Conservation (phyloP, 1,140 invertebrate species). For the Epicauta chinensis region DNA sequence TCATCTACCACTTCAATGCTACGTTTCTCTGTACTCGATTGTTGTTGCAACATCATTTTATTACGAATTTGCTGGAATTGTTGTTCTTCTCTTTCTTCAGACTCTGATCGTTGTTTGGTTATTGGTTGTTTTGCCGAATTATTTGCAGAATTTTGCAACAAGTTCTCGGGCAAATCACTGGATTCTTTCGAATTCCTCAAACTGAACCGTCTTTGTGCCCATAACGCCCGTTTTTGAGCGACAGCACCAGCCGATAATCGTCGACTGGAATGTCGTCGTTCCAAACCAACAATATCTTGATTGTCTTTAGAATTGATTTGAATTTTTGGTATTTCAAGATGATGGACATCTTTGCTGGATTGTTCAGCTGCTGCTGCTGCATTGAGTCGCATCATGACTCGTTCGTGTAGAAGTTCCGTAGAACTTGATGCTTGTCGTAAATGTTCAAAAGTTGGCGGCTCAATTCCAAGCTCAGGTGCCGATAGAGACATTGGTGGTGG, state of each 20-base stretch:
- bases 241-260: constrained; percentile 31
- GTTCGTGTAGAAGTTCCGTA: constrained; percentile 71
- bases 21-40: constrained; percentile 27
- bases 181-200: constrained; percentile 36
- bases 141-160: constrained; percentile 13
- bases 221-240: constrained; percentile 27
- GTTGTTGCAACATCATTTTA: constrained; percentile 20
- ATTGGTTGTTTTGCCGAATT: constrained; percentile 18
- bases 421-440: constrained; percentile 70
- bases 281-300: constrained; percentile 25
- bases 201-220: constrained; percentile 37
- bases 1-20: constrained; percentile 31
- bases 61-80: constrained; percentile 29
- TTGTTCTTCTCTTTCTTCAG: constrained; percentile 36
- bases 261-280: constrained; percentile 33
- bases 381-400: constrained; percentile 71
- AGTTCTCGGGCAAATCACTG: constrained; percentile 21
- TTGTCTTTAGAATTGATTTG: constrained; percentile 36
- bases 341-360: constrained; percentile 10
- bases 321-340: constrained; percentile 38
- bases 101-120: constrained; percentile 29
- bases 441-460: constrained; percentile 47
- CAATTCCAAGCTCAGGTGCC: constrained; percentile 62
- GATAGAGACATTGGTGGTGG: constrained; percentile 72
- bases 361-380: constrained; percentile 61